These are phyloP conservation scores for Biston stratarius DNA, from an alignment of 2,888 invertebrate species.

Conservation along the genomic window DNA sequence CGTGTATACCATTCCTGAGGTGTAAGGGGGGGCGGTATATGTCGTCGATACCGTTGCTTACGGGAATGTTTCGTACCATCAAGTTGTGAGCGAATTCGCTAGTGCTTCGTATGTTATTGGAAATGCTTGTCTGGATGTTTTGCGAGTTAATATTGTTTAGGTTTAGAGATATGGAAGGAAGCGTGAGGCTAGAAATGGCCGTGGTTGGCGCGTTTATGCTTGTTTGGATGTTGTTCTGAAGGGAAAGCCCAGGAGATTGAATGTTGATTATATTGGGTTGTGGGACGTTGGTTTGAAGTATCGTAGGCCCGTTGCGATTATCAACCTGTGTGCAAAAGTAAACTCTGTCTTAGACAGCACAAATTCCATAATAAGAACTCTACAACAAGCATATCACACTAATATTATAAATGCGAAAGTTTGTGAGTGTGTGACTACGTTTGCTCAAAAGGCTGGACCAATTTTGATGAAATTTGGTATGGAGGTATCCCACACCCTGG, in stretches of 20 bases:
- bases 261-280: slow-evolving; percentile 70
- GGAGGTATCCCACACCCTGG: no score
- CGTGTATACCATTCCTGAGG: slow-evolving; percentile 75
- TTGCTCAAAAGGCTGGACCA: no score
- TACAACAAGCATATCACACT: background rate
- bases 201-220: slow-evolving; percentile 61
- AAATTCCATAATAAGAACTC: background rate
- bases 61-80: slow-evolving; percentile 67
- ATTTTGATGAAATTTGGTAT: no score
- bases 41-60: slow-evolving; percentile 75
- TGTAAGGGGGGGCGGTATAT: slow-evolving; percentile 61
- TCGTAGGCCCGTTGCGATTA: slow-evolving; percentile 73
- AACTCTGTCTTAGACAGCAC: background rate
- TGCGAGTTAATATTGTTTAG: slow-evolving; percentile 61
- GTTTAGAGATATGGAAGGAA: slow-evolving; percentile 72
- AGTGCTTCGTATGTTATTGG: slow-evolving; percentile 64
- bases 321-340: slow-evolving; percentile 64
- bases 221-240: slow-evolving; percentile 61
- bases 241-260: slow-evolving; percentile 63
- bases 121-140: slow-evolving; percentile 63
- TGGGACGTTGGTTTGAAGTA: slow-evolving; percentile 63
- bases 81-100: slow-evolving; percentile 76
- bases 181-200: slow-evolving; percentile 62
- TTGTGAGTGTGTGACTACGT: no score
- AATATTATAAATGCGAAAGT: no score